These are phyloP conservation scores for Sebastes itinus DNA, from an alignment of 2,797 vertebrate genomes.

Conservation along the genomic window DNA sequence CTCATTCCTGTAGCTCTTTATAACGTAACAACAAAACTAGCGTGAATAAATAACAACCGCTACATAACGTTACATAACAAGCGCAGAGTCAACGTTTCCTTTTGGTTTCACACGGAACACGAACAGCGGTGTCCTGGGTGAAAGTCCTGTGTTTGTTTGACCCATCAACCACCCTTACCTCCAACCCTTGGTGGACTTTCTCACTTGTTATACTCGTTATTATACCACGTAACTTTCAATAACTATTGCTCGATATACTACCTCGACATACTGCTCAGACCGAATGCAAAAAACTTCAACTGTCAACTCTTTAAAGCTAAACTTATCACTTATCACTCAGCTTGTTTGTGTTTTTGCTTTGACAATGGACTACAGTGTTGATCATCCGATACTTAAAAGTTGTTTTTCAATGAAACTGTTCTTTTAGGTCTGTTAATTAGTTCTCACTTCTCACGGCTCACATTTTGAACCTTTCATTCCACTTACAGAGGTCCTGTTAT, in stretches of 20 bases:
- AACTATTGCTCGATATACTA: too few relatives aligned
- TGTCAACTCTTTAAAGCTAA: not conserved
- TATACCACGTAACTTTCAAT: too few relatives aligned
- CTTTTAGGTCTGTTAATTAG: not conserved
- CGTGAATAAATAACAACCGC: not conserved
- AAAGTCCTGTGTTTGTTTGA: not conserved
- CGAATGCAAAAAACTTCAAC: too few relatives aligned
- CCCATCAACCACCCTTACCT: not conserved
- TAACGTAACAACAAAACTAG: accelerated
- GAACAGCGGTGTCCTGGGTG: too few relatives aligned
- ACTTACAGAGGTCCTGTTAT: not conserved
- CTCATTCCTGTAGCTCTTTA: not conserved
- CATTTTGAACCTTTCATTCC: not conserved
- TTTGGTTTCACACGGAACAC: not conserved
- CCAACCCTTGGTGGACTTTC: not conserved
- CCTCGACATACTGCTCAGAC: too few relatives aligned
- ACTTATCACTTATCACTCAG: too few relatives aligned
- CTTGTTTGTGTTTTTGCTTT: not conserved
- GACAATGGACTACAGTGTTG: not conserved
- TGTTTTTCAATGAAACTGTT: not conserved
- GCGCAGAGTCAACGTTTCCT: not conserved
- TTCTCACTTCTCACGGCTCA: not conserved
- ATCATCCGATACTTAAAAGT: not conserved
- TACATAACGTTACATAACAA: not conserved
- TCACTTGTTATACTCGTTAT: not conserved